Conservation (phyloP, 2,113 vertebrate species). For the Smithornis capensis region DNA sequence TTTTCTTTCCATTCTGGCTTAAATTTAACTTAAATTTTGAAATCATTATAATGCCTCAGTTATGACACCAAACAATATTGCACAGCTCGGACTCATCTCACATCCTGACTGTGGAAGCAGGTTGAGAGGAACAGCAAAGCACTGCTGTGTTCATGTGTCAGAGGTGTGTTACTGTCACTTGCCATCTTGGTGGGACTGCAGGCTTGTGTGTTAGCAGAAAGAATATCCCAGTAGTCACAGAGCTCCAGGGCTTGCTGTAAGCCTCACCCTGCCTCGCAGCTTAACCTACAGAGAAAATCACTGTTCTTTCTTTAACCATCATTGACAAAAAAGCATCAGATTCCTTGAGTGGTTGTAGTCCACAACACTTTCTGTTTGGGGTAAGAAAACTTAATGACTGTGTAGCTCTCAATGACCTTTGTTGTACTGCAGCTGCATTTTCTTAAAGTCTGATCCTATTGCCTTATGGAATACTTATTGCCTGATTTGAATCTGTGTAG, state of each 20-base stretch:
- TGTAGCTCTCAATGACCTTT: neutral
- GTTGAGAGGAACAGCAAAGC: neutral
- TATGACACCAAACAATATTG: neutral
- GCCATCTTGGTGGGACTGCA: neutral
- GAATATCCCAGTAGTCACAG: neutral
- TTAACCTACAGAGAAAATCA: neutral
- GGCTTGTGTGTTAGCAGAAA: accelerated
- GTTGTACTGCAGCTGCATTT: neutral
- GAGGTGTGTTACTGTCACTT: neutral
- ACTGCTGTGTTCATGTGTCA: neutral
- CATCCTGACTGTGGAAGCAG: neutral
- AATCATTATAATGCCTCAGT: neutral
- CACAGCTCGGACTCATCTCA: neutral
- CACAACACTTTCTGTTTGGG: neutral
- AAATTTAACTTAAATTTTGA: neutral
- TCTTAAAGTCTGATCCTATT: neutral
- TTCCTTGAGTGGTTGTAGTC: neutral
- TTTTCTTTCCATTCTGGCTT: neutral
- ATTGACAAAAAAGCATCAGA: neutral
- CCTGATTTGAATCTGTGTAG: neutral
- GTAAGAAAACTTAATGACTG: neutral
- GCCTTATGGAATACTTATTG: neutral
- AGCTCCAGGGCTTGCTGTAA: neutral
- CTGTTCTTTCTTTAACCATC: neutral
- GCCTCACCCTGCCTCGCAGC: neutral